Base-by-base conservation (phyloP, 1,140 invertebrate species). In the Leptinotarsa undecemlineata region DNA sequence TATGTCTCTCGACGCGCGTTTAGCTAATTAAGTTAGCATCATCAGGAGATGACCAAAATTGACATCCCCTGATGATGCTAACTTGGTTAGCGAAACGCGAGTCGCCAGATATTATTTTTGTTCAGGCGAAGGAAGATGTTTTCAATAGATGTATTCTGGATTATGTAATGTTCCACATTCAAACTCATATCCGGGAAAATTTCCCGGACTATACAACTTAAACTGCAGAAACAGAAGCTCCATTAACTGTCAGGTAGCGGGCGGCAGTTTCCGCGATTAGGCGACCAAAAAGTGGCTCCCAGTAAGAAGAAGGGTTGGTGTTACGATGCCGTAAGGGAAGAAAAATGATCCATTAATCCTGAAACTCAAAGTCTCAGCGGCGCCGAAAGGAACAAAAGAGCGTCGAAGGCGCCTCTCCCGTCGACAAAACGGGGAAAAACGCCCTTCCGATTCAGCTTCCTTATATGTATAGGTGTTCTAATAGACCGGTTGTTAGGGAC, bases 301-400 rank as follows among this genome's bases (percentile, higher is more conserved):
- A 15, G 51, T 63, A 72, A 76, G 70, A 57, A 62, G 68, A 72
- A 63, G 74, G 74, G 74, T 72, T 57, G 71, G 74, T 57, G 51
- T 57, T 57, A 57, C 69, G 68, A 21, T 71, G 68, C 61, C 48
- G 71, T 70, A 76, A 76, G 74, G 74, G 70, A 76, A 70, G 74
- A 76, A 76, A 76, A 76, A 76, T 72, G 74, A 71, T 76, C 74
- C 69, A 76, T 76, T 76, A 72, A 72, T 57, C 51, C 71, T 70
- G 74, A 76, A 72, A 76, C 70, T 57, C 63, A 71, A 64, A 76
- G 74, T 76, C 74, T 76, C 68, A 72, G 23, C 71, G 74, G 74
- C 74, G 74, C 74, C 74, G 70, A 57, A 69, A 70, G 48, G 74
- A 71, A 76, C 74, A 76, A 76, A 76, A 76, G 74, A 76, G 62